Evolutionary conservation across 2,113 vertebrate species (phyloP).

Genomic region (Equus quagga): DNA sequence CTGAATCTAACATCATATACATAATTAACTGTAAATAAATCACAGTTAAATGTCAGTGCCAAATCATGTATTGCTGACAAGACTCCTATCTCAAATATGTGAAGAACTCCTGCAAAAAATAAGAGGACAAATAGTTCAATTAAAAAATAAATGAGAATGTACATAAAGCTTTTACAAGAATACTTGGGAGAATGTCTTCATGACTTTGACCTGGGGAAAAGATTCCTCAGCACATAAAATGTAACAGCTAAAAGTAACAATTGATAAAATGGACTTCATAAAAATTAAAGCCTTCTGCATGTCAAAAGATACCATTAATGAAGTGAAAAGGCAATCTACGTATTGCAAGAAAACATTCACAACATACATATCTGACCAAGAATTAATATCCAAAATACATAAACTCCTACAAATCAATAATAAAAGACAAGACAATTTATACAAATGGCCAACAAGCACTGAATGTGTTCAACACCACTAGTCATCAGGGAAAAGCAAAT

Average conservation of each 20-base stretch:
- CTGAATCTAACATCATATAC: not conserved
- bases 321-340: not conserved
- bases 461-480: not conserved
- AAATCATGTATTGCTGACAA: not conserved
- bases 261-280: not conserved
- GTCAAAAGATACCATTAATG: not conserved
- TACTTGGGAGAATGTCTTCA: not conserved
- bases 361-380: not conserved
- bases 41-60: not conserved
- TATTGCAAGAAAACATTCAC: not conserved
- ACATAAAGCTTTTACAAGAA: not conserved
- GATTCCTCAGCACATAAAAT: not conserved
- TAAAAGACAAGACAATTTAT: not conserved
- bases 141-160: not conserved
- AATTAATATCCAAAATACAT: not conserved
- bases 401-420: not conserved
- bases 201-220: not conserved
- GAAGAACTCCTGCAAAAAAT: not conserved
- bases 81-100: not conserved
- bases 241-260: not conserved
- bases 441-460: constrained; percentile 2
- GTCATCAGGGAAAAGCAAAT: not conserved
- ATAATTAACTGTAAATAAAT: not conserved
- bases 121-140: not conserved
- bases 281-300: not conserved